Conservation (phyloP, 1,140 invertebrate species). For the Hypothenemus hampei region DNA sequence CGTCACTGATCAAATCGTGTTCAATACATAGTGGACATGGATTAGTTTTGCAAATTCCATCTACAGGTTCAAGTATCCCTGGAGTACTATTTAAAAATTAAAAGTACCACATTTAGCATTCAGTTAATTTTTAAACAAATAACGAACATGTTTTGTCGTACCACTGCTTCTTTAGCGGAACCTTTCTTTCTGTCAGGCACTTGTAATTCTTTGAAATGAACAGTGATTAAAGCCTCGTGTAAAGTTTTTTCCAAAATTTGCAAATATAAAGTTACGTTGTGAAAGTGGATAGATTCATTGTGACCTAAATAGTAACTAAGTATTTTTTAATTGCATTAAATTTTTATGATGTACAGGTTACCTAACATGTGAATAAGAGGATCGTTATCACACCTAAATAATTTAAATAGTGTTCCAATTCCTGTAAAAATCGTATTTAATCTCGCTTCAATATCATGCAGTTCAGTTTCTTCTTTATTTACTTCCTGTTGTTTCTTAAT, state of each 20-base stretch:
- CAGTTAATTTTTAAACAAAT: not conserved
- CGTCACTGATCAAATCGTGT: conserved; percentile 50
- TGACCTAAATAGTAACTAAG: conserved; percentile 39
- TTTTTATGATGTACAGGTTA: conserved; percentile 4
- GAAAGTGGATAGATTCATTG: conserved; percentile 58
- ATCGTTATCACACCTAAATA: conserved; percentile 60
- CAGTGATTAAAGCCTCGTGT: conserved; percentile 51
- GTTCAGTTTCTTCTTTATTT: conserved; percentile 48
- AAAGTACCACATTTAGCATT: not conserved
- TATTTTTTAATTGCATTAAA: not conserved
- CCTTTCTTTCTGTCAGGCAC: conserved; percentile 11
- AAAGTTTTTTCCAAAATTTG: conserved; percentile 61
- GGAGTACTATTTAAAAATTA: conserved; percentile 9
- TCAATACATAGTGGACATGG: conserved; percentile 47
- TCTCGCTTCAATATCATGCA: conserved; percentile 48
- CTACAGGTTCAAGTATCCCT: conserved; percentile 27
- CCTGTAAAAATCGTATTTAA: conserved; percentile 52
- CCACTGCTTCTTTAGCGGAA: not conserved
- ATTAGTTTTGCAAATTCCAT: conserved; percentile 33
- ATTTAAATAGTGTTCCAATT: conserved; percentile 56
- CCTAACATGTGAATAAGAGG: conserved; percentile 52
- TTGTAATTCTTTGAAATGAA: conserved; percentile 44
- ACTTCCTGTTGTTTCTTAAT: conserved; percentile 43
- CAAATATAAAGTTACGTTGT: conserved; percentile 69
- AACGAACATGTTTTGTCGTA: conserved; percentile 15